Conservation (phyloP, 2,113 vertebrate genomes). For the Ciconia maguari region DNA sequence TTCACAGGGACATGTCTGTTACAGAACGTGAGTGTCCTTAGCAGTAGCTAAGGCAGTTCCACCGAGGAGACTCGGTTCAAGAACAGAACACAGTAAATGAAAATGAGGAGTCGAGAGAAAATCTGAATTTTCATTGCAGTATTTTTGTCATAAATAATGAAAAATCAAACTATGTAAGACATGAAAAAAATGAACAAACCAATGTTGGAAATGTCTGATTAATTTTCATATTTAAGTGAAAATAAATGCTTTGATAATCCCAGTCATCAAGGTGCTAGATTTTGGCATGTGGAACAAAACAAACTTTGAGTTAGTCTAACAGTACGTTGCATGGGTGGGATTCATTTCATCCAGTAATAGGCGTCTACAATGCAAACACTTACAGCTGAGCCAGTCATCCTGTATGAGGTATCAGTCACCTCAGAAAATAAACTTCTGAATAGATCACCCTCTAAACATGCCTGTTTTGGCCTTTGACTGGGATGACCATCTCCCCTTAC, state of each 20-base stretch:
- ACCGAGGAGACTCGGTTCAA: background rate
- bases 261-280: background rate
- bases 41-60: background rate
- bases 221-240: background rate
- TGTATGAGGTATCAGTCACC: background rate
- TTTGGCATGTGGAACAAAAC: background rate
- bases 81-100: background rate
- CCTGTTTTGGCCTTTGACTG: background rate
- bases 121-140: background rate
- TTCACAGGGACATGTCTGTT: background rate
- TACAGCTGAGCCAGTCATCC: background rate
- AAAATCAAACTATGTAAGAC: background rate
- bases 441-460: rapidly evolving
- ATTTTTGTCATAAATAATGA: background rate
- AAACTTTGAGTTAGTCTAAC: background rate
- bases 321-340: rapidly evolving
- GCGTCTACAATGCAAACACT: background rate
- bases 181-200: background rate
- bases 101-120: background rate
- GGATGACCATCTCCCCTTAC: background rate
- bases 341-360: background rate
- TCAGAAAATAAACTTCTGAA: background rate
- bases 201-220: background rate
- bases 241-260: background rate
- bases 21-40: background rate